These are phyloP conservation scores for Theocolax elegans DNA, from an alignment of 1,140 invertebrate genomes.

Conservation along the genomic window DNA sequence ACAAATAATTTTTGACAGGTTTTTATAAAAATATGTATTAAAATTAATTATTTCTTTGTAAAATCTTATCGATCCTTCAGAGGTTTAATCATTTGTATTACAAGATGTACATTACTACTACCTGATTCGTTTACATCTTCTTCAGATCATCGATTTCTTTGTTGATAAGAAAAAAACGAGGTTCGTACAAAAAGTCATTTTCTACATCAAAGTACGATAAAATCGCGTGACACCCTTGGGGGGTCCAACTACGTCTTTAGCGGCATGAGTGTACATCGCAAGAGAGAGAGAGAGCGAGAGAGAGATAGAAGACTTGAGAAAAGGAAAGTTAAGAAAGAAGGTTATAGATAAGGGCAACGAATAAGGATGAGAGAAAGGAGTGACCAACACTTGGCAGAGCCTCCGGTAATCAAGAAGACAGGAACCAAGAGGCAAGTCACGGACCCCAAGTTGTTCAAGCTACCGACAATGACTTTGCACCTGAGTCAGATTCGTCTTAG, in stretches of 20 bases:
- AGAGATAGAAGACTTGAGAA: conserved; percentile 17
- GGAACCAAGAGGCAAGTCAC: conserved; percentile 53
- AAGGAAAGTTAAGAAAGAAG: conserved; percentile 18
- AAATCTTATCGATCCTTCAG: too few relatives aligned
- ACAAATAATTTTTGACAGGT: too few relatives aligned
- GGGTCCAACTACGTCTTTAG: conserved; percentile 48
- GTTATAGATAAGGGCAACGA: conserved; percentile 8
- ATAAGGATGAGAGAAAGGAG: background rate
- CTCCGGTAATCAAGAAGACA: conserved; percentile 42
- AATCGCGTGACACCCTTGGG: conserved; percentile 56
- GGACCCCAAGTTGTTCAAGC: conserved; percentile 46
- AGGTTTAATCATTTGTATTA: too few relatives aligned
- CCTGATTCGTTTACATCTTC: too few relatives aligned
- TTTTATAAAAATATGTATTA: too few relatives aligned
- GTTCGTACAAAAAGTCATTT: background rate
- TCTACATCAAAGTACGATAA: conserved; percentile 44
- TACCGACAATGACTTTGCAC: conserved; percentile 54
- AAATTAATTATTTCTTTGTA: too few relatives aligned
- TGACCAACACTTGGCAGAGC: background rate
- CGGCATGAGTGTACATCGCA: background rate
- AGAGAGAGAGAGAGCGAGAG: background rate
- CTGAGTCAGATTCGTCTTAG: conserved; percentile 30
- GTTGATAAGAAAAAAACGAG: background rate
- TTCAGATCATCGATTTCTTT: background rate
- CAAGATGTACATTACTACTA: too few relatives aligned